These are phyloP conservation scores for Ranitomeya imitator DNA, from an alignment of 2,113 vertebrate species.

Conservation along the genomic window DNA sequence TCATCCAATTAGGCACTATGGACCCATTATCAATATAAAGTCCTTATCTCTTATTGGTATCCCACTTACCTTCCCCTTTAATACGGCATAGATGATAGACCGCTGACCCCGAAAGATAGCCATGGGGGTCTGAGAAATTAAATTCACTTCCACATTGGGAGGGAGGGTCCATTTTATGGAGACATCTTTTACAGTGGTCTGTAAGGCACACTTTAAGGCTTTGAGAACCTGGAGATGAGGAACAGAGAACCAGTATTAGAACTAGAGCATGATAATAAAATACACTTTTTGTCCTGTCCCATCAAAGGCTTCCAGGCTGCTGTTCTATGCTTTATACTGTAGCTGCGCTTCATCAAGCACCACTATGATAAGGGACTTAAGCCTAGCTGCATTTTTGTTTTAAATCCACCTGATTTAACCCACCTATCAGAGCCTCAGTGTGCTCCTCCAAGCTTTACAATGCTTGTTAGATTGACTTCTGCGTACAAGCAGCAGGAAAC, in stretches of 20 bases:
- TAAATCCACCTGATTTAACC: no score
- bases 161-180: conserved; percentile 67
- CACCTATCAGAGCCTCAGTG: no score
- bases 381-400: no score
- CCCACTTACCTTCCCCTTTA: conserved; percentile 54
- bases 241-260: background rate
- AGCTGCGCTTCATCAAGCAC: background rate
- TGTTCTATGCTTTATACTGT: background rate
- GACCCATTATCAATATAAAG: background rate
- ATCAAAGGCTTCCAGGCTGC: background rate
- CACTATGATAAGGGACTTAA: no score
- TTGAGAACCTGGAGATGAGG: conserved; percentile 61
- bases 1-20: background rate
- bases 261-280: background rate
- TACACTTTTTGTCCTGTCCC: background rate
- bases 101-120: conserved; percentile 65
- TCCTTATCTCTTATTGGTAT: background rate
- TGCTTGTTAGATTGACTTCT: no score
- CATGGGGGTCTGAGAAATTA: conserved; percentile 60
- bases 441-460: no score
- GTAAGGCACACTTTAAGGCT: conserved; percentile 64
- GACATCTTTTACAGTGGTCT: conserved; percentile 56
- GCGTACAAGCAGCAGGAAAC: no score
- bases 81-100: conserved; percentile 65
- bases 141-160: conserved; percentile 45